Evolutionary conservation across 2,113 vertebrate genomes (phyloP).

Genomic region (Triplophysa tibetana): DNA sequence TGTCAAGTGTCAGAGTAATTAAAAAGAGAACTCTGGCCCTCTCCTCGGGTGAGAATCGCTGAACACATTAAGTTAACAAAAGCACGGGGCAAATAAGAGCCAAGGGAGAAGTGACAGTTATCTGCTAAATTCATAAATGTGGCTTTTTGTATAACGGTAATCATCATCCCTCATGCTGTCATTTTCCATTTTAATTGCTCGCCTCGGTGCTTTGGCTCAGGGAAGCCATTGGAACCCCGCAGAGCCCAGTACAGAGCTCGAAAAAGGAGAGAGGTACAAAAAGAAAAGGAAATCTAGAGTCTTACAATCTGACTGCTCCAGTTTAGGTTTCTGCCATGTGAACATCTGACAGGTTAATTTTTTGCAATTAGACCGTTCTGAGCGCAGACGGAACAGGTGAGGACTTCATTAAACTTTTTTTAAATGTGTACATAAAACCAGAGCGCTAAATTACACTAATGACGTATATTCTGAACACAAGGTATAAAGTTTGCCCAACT

Average conservation of each 20-base stretch:
- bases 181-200: conserved; percentile 73
- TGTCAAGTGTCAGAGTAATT: conserved; percentile 77
- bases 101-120: conserved; percentile 85
- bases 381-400: conserved; percentile 75
- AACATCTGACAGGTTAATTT: conserved; percentile 71
- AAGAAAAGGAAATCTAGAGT: conserved; percentile 61
- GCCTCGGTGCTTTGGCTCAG: conserved; percentile 62
- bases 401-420: conserved; percentile 46
- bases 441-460: conserved; percentile 47
- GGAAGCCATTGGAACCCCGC: conserved; percentile 61
- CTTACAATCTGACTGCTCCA: conserved; percentile 52
- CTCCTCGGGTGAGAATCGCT: conserved; percentile 77
- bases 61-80: conserved; percentile 85
- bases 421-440: conserved; percentile 16
- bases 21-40: conserved; percentile 77
- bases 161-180: conserved; percentile 85
- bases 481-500: conserved; percentile 50
- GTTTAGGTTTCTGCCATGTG: conserved; percentile 62
- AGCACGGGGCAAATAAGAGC: conserved; percentile 80
- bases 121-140: conserved; percentile 93
- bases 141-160: conserved; percentile 87
- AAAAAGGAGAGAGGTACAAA: conserved; percentile 50
- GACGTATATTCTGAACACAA: conserved; percentile 50
- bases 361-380: conserved; percentile 78
- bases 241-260: conserved; percentile 55